Percentiles rank a stretch among this genome's conserved stretches.
Conservation (phyloP, 2,797 vertebrate genomes). For the Cheirogaleus major region DNA sequence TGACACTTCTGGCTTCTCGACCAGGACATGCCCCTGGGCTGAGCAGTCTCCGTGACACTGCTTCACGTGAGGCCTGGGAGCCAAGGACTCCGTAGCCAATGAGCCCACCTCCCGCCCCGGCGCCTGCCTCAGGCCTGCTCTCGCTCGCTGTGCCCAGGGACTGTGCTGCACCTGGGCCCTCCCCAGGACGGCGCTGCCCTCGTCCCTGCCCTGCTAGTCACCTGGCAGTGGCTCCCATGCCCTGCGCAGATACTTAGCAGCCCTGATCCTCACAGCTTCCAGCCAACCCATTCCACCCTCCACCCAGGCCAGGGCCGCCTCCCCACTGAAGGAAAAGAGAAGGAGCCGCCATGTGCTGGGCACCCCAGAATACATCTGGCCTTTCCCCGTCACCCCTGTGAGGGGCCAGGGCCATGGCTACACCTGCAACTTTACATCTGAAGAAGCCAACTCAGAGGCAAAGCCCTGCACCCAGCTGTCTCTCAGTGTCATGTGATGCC, state of each 20-base stretch:
- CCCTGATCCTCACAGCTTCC: not conserved
- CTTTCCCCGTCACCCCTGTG: not conserved
- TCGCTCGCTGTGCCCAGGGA: not conserved
- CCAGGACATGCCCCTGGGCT: not conserved
- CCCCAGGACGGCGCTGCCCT: not conserved
- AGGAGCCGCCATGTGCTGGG: not conserved
- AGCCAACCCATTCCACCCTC: too few relatives aligned
- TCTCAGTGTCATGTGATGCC: too few relatives aligned
- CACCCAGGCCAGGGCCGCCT: not conserved
- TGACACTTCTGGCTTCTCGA: not conserved
- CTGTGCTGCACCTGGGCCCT: too few relatives aligned
- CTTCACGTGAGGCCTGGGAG: not conserved
- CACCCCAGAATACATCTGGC: not conserved
- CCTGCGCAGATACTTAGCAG: not conserved
- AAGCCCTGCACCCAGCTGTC: not conserved
- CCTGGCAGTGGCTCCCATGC: not conserved
- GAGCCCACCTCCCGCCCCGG: not conserved
- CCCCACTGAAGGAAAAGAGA: not conserved
- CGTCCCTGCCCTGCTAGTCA: not conserved
- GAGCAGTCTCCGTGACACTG: not conserved
- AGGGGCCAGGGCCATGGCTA: accelerated
- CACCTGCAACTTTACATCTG: not conserved
- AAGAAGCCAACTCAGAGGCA: not conserved
- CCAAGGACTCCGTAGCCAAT: not conserved
- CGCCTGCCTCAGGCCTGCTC: not conserved